phyloP scores from a whole-genome alignment of 92 coral and sea anemone species.

The Epizoanthus stellaris region DNA sequence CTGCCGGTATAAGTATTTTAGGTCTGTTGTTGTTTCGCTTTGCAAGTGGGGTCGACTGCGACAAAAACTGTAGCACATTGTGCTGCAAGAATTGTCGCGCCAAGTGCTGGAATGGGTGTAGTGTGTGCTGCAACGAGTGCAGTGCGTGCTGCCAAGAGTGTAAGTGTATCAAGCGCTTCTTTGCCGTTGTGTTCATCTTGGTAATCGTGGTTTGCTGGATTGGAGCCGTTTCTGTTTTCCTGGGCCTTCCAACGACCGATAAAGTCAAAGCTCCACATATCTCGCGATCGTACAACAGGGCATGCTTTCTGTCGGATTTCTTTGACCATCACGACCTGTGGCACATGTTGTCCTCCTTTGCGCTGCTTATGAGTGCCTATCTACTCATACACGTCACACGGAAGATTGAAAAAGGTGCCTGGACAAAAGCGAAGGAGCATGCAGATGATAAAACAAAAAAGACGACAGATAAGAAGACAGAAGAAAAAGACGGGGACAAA shows the following conservation, averaged over 20 bases:
- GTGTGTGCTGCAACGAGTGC: background rate
- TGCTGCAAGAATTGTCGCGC: too few species aligned
- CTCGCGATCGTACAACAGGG: slow-evolving; percentile 79
- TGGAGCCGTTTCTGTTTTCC: slow-evolving; percentile 81
- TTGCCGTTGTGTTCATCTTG: slow-evolving; percentile 60
- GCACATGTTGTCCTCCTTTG: slow-evolving; percentile 96
- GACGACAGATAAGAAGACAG: background rate
- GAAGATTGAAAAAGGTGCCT: slow-evolving; percentile 66
- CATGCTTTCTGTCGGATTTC: slow-evolving; percentile 84
- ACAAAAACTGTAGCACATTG: background rate
- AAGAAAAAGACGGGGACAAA: background rate
- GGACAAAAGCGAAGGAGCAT: slow-evolving; percentile 51
- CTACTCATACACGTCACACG: slow-evolving; percentile 77
- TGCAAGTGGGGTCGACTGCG: slow-evolving; percentile 34
- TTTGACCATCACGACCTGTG: slow-evolving; percentile 94
- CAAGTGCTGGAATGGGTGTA: too few species aligned
- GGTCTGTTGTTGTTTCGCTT: slow-evolving; percentile 64
- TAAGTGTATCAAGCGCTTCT: slow-evolving; percentile 49
- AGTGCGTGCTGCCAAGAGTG: background rate
- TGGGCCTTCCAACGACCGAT: slow-evolving; percentile 69
- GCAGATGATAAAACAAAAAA: background rate
- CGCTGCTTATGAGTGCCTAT: slow-evolving; percentile 82
- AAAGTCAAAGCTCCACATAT: slow-evolving; percentile 78
- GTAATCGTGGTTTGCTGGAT: slow-evolving; percentile 73
- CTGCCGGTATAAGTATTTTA: slow-evolving; percentile 59